A percentile compares a stretch with the other conserved stretches of the same genome.
phyloP scores from a whole-genome alignment of 2,888 invertebrate genomes.

The Trimorus sp. region DNA sequence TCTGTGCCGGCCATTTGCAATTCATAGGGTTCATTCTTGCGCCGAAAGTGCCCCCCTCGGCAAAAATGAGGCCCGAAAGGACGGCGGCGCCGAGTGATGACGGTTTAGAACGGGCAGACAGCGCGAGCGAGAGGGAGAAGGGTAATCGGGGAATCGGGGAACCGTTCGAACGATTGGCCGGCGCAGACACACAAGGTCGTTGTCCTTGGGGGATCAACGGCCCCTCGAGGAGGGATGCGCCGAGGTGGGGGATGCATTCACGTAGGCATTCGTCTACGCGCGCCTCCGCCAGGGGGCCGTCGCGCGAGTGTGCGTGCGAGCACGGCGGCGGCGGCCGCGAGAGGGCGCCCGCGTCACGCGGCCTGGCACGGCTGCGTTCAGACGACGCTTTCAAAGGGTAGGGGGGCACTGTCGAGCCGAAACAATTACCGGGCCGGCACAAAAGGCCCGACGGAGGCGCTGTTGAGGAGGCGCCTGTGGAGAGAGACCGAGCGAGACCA shows the following conservation, averaged over 20 bases:
- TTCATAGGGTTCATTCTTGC: conserved; percentile 50
- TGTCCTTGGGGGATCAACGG: conserved; percentile 82
- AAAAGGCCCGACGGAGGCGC: conserved; percentile 37
- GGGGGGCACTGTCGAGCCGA: conserved; percentile 43
- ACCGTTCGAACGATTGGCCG: conserved; percentile 77
- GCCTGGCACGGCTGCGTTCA: conserved; percentile 8
- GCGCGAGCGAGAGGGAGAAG: conserved; percentile 68
- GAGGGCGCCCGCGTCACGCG: conserved; percentile 10
- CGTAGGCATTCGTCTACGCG: conserved; percentile 49
- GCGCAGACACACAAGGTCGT: conserved; percentile 80
- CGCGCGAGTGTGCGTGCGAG: conserved; percentile 7
- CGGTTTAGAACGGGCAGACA: conserved; percentile 58
- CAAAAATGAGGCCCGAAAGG: conserved; percentile 44
- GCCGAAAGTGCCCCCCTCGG: conserved; percentile 28
- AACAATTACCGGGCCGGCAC: conserved; percentile 44
- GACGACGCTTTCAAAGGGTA: conserved; percentile 39
- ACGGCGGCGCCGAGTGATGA: conserved; percentile 46
- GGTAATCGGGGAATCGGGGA: conserved; percentile 80
- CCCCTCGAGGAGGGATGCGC: conserved; percentile 77
- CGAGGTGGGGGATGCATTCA: conserved; percentile 58
- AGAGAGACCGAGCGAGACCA: background rate
- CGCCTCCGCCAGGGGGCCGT: background rate
- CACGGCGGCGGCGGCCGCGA: conserved; percentile 29
- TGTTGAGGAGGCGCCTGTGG: conserved; percentile 18
- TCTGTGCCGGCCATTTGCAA: conserved; percentile 41